Evolutionary conservation across 1,140 invertebrate genomes (phyloP).

Genomic region (Proctacanthus coquilletti): DNA sequence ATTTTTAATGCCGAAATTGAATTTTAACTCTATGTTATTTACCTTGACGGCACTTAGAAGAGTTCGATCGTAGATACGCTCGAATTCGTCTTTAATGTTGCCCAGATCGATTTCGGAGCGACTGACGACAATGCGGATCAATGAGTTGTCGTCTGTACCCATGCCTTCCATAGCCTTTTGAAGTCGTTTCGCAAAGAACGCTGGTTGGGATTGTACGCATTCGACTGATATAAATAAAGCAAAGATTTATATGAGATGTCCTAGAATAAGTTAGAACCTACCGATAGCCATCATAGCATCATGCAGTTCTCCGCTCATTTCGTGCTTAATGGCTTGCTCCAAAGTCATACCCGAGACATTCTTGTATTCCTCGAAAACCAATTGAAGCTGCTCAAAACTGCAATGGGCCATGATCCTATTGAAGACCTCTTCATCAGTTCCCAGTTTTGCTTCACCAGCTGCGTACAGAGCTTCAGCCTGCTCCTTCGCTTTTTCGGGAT

Average conservation of each 20-base stretch:
- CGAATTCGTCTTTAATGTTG: conserved; percentile 51
- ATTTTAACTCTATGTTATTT: conserved; percentile 17
- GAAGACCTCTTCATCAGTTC: conserved; percentile 53
- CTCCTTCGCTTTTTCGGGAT: conserved; percentile 36
- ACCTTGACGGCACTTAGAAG: conserved; percentile 47
- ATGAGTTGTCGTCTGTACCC: conserved; percentile 53
- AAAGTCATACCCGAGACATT: conserved; percentile 46
- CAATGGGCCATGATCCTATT: conserved; percentile 50
- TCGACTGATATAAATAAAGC: conserved; percentile 37
- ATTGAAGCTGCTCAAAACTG: conserved; percentile 46
- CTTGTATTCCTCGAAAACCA: conserved; percentile 55
- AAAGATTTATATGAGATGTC: background rate
- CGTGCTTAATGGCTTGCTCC: conserved; percentile 47
- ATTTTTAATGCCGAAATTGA: background rate
- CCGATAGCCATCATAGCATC: conserved; percentile 47
- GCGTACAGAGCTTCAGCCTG: conserved; percentile 39
- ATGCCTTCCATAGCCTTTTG: conserved; percentile 53
- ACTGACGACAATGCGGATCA: conserved; percentile 57
- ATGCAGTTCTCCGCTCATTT: conserved; percentile 44
- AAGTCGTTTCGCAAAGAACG: conserved; percentile 58
- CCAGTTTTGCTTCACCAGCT: conserved; percentile 48
- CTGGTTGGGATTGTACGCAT: conserved; percentile 47
- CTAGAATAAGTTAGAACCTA: conserved; percentile 11
- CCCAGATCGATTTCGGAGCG: conserved; percentile 57
- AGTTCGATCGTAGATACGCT: conserved; percentile 51